Evolutionary conservation across 2,888 invertebrate species (phyloP).

Genomic region (Cheiracanthium punctorium): DNA sequence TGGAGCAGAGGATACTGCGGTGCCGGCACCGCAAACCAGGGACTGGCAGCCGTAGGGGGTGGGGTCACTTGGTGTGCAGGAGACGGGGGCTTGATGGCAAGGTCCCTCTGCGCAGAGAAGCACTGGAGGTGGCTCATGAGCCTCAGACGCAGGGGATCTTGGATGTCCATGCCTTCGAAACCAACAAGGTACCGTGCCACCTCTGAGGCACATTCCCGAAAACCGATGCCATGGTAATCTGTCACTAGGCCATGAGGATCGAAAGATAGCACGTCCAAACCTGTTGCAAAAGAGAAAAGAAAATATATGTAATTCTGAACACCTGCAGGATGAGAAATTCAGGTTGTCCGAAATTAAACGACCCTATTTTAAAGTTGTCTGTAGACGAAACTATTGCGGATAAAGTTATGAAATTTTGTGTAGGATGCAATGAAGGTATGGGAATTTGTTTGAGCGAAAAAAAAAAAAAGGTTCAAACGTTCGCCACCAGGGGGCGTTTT

Average conservation of each 20-base stretch:
- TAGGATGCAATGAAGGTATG: no score
- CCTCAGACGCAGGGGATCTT: conserved; percentile 92
- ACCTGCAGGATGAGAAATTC: no score
- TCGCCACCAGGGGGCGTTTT: no score
- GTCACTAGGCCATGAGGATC: conserved; percentile 93
- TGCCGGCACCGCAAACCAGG: conserved; percentile 64
- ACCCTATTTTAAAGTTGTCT: no score
- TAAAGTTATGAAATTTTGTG: no score
- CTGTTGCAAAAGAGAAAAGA: conserved; percentile 78
- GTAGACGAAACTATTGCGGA: no score
- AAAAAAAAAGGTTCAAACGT: no score
- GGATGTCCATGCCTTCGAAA: conserved; percentile 95
- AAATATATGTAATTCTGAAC: no score
- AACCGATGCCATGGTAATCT: conserved; percentile 97
- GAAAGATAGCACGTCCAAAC: conserved; percentile 88
- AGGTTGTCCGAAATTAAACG: no score
- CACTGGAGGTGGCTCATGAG: conserved; percentile 96
- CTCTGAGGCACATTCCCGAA: conserved; percentile 96
- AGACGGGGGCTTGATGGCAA: conserved; percentile 83
- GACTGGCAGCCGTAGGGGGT: conserved; percentile 66
- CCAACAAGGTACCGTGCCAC: conserved; percentile 95
- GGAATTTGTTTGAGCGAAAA: no score
- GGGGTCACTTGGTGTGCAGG: conserved; percentile 33
- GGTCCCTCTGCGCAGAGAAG: conserved; percentile 91
- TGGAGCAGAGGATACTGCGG: conserved; percentile 49